Conservation (phyloP, 2,797 vertebrate species). For the Denticeps clupeoides region DNA sequence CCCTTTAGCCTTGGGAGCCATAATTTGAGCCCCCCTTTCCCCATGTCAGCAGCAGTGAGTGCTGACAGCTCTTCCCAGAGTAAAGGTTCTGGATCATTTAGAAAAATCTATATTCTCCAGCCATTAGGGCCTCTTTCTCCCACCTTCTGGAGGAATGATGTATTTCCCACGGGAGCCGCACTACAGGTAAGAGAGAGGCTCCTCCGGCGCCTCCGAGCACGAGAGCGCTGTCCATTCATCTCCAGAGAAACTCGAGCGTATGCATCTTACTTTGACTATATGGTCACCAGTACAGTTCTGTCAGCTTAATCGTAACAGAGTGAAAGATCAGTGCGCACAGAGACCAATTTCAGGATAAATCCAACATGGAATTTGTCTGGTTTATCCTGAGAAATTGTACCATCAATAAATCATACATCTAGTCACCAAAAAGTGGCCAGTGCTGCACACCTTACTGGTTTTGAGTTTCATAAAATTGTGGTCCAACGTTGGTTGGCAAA, state of each 20-base stretch:
- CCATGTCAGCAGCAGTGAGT: constrained; percentile 21
- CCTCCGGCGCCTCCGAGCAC: neutral
- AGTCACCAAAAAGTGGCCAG: no score
- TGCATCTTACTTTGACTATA: neutral
- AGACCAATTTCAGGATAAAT: no score
- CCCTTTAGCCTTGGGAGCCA: constrained; percentile 23
- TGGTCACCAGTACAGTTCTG: neutral
- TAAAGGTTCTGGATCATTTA: constrained; percentile 25
- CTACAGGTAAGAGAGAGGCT: constrained; percentile 4
- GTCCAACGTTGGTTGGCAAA: no score
- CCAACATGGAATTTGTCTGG: no score
- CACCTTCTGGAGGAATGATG: constrained; percentile 21
- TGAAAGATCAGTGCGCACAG: no score
- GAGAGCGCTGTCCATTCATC: constrained; percentile 4
- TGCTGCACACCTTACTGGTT: no score
- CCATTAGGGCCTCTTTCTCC: no score
- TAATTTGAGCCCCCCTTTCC: constrained; percentile 33
- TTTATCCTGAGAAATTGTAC: no score
- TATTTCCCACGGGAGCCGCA: constrained; percentile 9
- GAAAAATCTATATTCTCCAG: constrained; percentile 30
- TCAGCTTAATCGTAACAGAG: no score
- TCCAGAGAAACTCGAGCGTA: constrained; percentile 1
- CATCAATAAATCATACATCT: no score
- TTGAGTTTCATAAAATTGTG: no score
- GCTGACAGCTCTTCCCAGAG: constrained; percentile 18